Percentiles rank a stretch among this genome's conserved stretches.
phyloP scores from a whole-genome alignment of 2,888 invertebrate genomes.

The Lepeophtheirus nordmannii region DNA sequence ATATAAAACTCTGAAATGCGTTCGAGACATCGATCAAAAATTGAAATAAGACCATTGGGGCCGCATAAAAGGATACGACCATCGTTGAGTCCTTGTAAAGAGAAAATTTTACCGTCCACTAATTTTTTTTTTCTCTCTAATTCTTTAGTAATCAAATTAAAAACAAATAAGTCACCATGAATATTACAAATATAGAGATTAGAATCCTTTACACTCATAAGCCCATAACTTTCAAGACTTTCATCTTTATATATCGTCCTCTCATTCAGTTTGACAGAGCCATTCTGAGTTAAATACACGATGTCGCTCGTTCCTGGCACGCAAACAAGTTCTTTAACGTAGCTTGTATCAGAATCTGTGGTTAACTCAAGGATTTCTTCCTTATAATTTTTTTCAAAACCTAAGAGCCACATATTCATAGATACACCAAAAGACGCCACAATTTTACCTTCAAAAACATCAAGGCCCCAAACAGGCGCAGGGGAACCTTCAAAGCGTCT shows the following conservation, averaged over 20 bases:
- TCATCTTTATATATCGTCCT: background rate
- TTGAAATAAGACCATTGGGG: background rate
- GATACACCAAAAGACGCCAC: background rate
- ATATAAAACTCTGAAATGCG: background rate
- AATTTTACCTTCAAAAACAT: background rate
- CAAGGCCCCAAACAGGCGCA: background rate
- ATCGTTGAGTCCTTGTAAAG: background rate
- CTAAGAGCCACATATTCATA: background rate
- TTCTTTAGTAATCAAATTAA: background rate
- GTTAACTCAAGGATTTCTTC: background rate
- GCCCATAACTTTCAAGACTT: background rate
- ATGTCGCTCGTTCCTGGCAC: background rate
- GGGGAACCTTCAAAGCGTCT: background rate
- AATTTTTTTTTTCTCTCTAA: background rate
- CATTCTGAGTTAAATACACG: background rate
- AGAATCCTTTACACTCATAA: background rate
- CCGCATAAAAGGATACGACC: background rate
- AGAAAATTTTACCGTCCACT: background rate
- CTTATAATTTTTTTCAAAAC: background rate
- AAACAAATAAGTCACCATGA: background rate
- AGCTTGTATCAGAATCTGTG: background rate
- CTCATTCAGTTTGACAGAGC: background rate
- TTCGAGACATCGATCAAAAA: background rate
- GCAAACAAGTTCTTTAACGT: background rate
- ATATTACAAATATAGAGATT: background rate